Conservation (phyloP, 2,797 vertebrate genomes). For the Gastrophryne carolinensis region DNA sequence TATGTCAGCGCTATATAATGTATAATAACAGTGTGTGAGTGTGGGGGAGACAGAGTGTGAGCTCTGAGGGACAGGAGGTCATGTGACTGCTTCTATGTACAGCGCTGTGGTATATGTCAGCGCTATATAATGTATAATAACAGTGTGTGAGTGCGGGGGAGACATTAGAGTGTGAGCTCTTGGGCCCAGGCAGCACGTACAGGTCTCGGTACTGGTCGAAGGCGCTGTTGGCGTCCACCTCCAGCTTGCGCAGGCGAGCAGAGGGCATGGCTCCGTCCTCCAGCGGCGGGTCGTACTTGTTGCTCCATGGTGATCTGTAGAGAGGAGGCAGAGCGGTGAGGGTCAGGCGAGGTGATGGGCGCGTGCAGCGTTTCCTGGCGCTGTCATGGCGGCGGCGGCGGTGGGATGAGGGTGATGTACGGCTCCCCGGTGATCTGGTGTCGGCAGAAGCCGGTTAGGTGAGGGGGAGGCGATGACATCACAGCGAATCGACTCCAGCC, state of each 20-base stretch:
- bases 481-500: background rate
- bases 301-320: conserved; percentile 95
- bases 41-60: too few species aligned
- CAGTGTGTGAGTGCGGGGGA: too few species aligned
- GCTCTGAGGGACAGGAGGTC: too few species aligned
- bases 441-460: background rate
- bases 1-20: too few species aligned
- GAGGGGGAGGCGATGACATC: background rate
- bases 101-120: too few species aligned
- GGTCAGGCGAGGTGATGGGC: fast-evolving
- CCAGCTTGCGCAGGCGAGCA: conserved; percentile 92
- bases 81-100: too few species aligned
- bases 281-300: conserved; percentile 96
- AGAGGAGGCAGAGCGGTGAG: conserved; percentile 28
- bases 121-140: too few species aligned
- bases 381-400: background rate
- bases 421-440: background rate
- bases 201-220: conserved; percentile 99
- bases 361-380: background rate
- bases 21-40: too few species aligned
- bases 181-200: conserved; percentile 72
- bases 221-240: conserved; percentile 98
- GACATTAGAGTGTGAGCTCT: too few species aligned
- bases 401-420: background rate
- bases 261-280: conserved; percentile 98